A percentile compares a stretch with the other conserved stretches of the same genome.
These are phyloP conservation scores for Harpalus rubripes DNA, from an alignment of 2,888 invertebrate genomes.

Conservation along the genomic window DNA sequence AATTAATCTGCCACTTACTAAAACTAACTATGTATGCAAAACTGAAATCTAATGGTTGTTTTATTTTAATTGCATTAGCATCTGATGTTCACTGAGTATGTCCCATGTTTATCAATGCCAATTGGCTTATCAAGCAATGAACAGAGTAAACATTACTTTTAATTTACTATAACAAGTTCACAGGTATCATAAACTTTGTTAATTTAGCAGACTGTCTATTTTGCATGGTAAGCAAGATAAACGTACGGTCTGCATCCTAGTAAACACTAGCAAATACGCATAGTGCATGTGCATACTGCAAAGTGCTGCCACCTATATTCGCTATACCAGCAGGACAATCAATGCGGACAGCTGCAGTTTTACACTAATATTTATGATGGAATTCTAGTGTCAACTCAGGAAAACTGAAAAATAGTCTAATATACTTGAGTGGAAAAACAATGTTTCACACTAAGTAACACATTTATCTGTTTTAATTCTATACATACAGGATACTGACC, in stretches of 20 bases:
- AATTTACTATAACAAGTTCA: slow-evolving; percentile 37
- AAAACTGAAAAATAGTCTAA: not conserved
- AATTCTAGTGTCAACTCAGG: not conserved
- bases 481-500: too few species aligned
- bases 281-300: not conserved
- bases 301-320: slow-evolving; percentile 27
- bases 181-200: slow-evolving; percentile 42
- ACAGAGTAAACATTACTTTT: slow-evolving; percentile 40
- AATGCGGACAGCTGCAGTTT: slow-evolving; percentile 8
- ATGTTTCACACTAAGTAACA: not conserved
- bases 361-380: slow-evolving; percentile 11
- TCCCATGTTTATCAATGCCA: not conserved
- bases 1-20: too few species aligned
- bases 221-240: slow-evolving; percentile 47
- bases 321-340: slow-evolving; percentile 37
- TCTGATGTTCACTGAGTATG: not conserved
- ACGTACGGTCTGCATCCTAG: slow-evolving; percentile 28
- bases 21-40: not conserved
- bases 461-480: too few species aligned
- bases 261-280: not conserved
- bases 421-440: not conserved
- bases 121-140: not conserved
- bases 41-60: not conserved
- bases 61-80: not conserved
- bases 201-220: slow-evolving; percentile 41